Conservation (phyloP, 2,113 vertebrate genomes). For the Mirza zaza region DNA sequence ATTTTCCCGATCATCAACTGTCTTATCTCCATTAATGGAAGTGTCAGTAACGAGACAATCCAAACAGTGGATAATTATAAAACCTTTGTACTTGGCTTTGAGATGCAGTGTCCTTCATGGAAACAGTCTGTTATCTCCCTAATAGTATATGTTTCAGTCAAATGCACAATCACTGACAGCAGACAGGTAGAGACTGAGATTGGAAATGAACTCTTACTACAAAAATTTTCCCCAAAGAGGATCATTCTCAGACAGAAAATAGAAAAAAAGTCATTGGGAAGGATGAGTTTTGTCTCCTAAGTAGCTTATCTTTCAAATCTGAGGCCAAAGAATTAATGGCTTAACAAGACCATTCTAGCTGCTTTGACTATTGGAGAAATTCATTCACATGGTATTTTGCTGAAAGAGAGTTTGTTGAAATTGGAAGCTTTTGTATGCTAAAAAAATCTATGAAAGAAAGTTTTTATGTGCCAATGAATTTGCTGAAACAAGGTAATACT, state of each 20-base stretch:
- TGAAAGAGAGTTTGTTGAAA: conserved; percentile 3
- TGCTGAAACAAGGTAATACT: conserved; percentile 19
- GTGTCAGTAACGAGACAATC: not conserved
- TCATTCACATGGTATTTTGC: not conserved
- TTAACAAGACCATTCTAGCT: conserved; percentile 2
- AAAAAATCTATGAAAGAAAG: not conserved
- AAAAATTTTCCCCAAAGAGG: not conserved
- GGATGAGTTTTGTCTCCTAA: not conserved
- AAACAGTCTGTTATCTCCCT: not conserved
- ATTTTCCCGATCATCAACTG: not conserved
- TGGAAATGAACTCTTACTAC: not conserved
- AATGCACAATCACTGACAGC: not conserved
- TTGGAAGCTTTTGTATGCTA: not conserved
- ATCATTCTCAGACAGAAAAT: conserved; percentile 11
- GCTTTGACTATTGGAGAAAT: not conserved
- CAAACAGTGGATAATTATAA: not conserved
- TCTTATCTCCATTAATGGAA: not conserved
- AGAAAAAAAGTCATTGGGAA: conserved; percentile 3
- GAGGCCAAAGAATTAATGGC: conserved; percentile 11
- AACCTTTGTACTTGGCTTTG: not conserved
- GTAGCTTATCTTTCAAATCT: conserved; percentile 49
- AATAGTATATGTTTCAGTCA: not conserved
- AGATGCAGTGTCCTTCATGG: not conserved
- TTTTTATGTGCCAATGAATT: conserved; percentile 51
- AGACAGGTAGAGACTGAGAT: not conserved